phyloP scores from a whole-genome alignment of 2,888 invertebrate genomes.

The Serrognathus titanus region DNA sequence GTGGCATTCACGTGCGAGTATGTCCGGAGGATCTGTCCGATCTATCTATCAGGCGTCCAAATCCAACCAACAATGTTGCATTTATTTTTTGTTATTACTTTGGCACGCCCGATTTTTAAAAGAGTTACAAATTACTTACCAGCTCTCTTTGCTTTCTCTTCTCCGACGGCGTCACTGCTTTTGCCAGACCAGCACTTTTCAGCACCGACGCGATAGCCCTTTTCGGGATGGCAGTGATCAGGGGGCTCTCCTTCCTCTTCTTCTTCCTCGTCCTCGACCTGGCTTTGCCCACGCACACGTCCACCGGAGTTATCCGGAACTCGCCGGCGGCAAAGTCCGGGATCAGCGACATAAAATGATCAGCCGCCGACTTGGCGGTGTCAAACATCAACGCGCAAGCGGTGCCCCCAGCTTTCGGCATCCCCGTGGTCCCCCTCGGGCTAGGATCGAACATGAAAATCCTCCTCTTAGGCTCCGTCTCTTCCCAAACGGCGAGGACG shows the following conservation, averaged over 20 bases:
- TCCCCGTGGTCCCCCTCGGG: conserved; percentile 48
- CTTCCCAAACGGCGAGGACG: conserved; percentile 56
- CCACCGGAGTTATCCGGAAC: conserved; percentile 46
- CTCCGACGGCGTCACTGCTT: conserved; percentile 24
- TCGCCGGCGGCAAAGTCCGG: conserved; percentile 47
- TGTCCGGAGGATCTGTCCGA: too few relatives aligned
- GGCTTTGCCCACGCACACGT: conserved; percentile 38
- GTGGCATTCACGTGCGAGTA: too few relatives aligned
- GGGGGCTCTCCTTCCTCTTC: conserved; percentile 18
- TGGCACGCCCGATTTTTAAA: neutral
- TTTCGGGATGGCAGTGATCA: conserved; percentile 14
- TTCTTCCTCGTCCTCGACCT: conserved; percentile 23
- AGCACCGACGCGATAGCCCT: conserved; percentile 16
- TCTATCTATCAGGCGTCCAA: too few relatives aligned
- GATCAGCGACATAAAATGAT: conserved; percentile 54
- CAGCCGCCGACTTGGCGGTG: conserved; percentile 51
- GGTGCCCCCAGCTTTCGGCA: conserved; percentile 46
- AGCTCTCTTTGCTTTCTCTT: conserved; percentile 32
- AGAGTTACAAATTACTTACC: conserved; percentile 21
- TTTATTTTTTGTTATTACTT: too few relatives aligned
- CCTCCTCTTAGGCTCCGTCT: conserved; percentile 49
- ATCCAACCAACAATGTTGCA: too few relatives aligned
- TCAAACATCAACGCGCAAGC: conserved; percentile 56
- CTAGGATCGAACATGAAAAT: conserved; percentile 61
- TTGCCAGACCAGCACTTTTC: neutral